Conservation (phyloP, 53 echinoderm and acorn worm genomes). For the Antedon mediterranea region DNA sequence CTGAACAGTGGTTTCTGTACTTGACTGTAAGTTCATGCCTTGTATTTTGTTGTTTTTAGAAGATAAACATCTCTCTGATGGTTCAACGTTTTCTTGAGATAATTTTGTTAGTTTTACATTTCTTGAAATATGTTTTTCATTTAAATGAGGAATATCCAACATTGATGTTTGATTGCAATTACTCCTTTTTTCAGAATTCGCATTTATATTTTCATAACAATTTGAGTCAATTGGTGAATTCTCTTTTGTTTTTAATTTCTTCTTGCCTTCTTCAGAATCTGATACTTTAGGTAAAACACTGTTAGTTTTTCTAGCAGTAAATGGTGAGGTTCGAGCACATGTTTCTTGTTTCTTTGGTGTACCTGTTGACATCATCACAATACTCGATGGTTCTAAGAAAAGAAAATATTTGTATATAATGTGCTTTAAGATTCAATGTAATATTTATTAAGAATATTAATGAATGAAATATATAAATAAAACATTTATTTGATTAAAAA, state of each 20-base stretch:
- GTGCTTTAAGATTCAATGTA: too few species aligned
- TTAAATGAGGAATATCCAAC: neutral
- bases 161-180: neutral
- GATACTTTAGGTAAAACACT: neutral
- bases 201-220: neutral
- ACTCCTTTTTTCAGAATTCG: neutral
- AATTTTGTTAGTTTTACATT: neutral
- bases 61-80: neutral
- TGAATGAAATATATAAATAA: too few species aligned
- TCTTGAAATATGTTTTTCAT: neutral
- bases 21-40: too few species aligned
- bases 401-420: neutral
- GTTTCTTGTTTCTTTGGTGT: neutral
- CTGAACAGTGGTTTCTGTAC: too few species aligned
- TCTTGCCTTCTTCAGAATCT: neutral
- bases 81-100: neutral
- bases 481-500: too few species aligned
- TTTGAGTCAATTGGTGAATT: neutral
- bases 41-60: neutral
- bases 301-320: neutral
- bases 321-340: neutral
- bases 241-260: too few species aligned
- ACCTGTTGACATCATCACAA: neutral
- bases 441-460: too few species aligned
- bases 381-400: neutral